phyloP scores from a whole-genome alignment of 2,113 vertebrate genomes.

The Petaurus breviceps region DNA sequence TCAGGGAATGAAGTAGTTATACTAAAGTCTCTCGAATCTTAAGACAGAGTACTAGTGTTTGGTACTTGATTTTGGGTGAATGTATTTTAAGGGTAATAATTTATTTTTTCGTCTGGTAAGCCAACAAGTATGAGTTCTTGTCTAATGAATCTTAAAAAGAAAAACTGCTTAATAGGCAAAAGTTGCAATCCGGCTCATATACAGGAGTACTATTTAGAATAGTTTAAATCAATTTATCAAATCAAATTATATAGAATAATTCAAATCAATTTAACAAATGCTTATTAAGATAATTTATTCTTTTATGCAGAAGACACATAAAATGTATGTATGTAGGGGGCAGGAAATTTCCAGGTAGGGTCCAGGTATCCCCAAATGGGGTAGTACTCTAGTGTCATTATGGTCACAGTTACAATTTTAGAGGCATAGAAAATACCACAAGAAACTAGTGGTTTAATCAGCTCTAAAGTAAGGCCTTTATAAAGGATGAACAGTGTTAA shows the following conservation, averaged over 20 bases:
- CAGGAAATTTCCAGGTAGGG: background rate
- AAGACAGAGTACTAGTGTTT: background rate
- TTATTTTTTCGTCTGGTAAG: background rate
- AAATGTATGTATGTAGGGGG: background rate
- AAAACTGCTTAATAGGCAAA: background rate
- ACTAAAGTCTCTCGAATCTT: background rate
- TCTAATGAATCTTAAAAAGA: background rate
- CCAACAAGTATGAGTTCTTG: background rate
- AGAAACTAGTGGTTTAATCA: constrained; percentile 26
- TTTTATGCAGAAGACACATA: background rate
- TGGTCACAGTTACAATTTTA: background rate
- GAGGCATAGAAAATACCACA: constrained; percentile 22
- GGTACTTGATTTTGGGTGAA: background rate
- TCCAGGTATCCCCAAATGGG: background rate
- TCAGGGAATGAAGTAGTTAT: background rate
- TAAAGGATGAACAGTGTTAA: background rate
- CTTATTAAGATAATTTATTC: background rate
- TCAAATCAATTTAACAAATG: background rate
- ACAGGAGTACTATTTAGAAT: background rate
- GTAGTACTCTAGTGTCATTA: background rate
- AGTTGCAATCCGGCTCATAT: background rate
- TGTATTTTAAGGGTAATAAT: background rate
- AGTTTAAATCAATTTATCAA: background rate
- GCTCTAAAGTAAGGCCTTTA: constrained; percentile 56
- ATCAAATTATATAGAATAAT: background rate